Base-by-base conservation (phyloP, 2,888 invertebrate genomes). In the Polymixis flavicincta region DNA sequence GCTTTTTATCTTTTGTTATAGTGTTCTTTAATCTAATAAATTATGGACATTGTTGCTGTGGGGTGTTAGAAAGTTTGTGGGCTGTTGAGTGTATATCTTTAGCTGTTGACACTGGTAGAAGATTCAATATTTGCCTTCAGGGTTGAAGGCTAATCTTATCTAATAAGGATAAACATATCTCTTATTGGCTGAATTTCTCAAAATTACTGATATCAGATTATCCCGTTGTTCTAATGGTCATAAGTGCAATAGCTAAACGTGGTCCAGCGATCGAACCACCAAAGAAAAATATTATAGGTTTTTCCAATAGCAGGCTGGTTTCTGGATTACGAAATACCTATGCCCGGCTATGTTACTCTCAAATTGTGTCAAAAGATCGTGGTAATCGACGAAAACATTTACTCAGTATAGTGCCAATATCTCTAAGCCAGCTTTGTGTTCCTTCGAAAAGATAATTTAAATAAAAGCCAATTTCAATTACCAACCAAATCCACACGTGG, bases 1-100 rank as follows among this genome's bases (percentile, higher is more conserved):
- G 8, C 42, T 50, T n/a, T 73, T 76, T 84, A 73, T 84, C 80
- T 80, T 80, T 67, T 80, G 70, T 84, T 82, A 61, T 59, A 57
- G 60, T 71, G 22, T 61, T 67, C 19, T 14, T 57, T 69, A 54
- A 25, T 48, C 28, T 82, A 57, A 67, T 67, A 45, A 69, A 81
- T 74, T 66, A 69, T 69, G 50, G 25, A 42, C 17, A n/a, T 50
- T 25, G 32, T 54, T 50, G n/a, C 14, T 55, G 32, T 8, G 52
- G 42, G 17, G n/a, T 48, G 1, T 54, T 52, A 17, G 42, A 67
- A 67, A 65, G 28, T 28, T 14, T 28, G 17, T 45, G 8, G 2
- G 17, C 7, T 25, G 25, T 48, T 13, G 11, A 11, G 28, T 17
- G 11, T n/a, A 17, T 52, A 22, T 61, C 22, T 74, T 45, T 45